These are phyloP conservation scores for Bubalus kerabau DNA, from an alignment of 2,113 vertebrate genomes.

Conservation along the genomic window DNA sequence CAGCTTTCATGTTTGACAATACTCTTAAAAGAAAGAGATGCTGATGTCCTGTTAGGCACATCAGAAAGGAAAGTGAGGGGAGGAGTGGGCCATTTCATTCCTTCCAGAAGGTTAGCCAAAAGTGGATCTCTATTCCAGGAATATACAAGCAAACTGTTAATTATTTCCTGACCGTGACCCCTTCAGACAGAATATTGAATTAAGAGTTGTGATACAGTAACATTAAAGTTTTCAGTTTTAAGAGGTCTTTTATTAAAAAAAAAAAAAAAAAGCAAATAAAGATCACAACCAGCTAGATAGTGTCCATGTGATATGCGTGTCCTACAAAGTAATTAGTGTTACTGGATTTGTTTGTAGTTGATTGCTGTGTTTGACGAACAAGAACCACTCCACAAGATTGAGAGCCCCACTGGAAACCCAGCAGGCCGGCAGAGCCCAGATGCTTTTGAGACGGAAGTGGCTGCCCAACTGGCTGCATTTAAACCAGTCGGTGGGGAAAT, in stretches of 20 bases:
- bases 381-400: conserved; percentile 84
- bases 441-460: conserved; percentile 86
- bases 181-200: neutral
- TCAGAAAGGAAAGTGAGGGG: neutral
- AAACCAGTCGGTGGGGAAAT: conserved; percentile 93
- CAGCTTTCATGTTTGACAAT: neutral
- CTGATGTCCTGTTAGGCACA: neutral
- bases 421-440: conserved; percentile 86
- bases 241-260: neutral
- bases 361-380: conserved; percentile 96
- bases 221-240: neutral
- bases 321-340: conserved; percentile 50
- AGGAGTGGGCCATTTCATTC: neutral
- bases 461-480: conserved; percentile 86
- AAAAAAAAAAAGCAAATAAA: neutral
- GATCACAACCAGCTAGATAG: neutral
- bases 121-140: neutral
- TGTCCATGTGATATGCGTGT: neutral
- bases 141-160: neutral
- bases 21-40: neutral
- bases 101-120: neutral
- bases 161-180: neutral
- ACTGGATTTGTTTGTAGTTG: conserved; percentile 83
- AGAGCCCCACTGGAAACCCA: conserved; percentile 76
- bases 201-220: neutral